These are phyloP conservation scores for Psophia crepitans DNA, from an alignment of 2,113 vertebrate species.

Conservation along the genomic window DNA sequence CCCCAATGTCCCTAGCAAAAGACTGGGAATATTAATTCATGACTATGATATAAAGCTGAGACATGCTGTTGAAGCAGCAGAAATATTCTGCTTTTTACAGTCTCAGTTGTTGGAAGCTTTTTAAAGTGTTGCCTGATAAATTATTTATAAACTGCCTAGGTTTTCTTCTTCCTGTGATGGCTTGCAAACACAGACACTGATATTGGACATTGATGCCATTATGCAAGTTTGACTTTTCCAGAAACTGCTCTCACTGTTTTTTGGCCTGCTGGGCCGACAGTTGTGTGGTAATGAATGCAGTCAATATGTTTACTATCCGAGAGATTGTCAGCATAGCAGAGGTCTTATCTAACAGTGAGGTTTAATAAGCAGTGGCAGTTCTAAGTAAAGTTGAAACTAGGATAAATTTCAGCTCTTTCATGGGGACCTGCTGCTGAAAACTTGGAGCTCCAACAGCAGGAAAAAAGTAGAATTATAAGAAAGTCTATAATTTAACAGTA, in stretches of 20 bases:
- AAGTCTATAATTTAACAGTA: not conserved
- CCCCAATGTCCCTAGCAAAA: not conserved
- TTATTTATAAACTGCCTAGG: not conserved
- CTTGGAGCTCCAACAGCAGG: not conserved
- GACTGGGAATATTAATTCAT: not conserved
- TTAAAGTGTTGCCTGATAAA: conserved; percentile 18
- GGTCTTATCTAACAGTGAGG: not conserved
- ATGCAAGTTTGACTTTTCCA: not conserved
- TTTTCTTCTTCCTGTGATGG: not conserved
- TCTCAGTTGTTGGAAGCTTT: not conserved
- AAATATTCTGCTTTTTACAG: not conserved
- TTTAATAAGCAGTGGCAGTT: conserved; percentile 13
- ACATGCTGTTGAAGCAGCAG: not conserved
- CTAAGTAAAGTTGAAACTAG: not conserved
- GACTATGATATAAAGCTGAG: not conserved
- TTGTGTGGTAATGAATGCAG: not conserved
- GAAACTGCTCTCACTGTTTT: not conserved
- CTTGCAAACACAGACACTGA: not conserved
- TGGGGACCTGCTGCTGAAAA: not conserved
- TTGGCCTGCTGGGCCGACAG: not conserved
- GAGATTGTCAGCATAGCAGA: not conserved
- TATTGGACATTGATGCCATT: not conserved
- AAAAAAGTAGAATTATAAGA: not conserved
- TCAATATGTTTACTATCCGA: not conserved
- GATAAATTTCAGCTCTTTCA: not conserved